Percentiles rank a stretch among this genome's conserved stretches.
Conservation (phyloP, 2,113 vertebrate genomes). For the Jacana jacana region DNA sequence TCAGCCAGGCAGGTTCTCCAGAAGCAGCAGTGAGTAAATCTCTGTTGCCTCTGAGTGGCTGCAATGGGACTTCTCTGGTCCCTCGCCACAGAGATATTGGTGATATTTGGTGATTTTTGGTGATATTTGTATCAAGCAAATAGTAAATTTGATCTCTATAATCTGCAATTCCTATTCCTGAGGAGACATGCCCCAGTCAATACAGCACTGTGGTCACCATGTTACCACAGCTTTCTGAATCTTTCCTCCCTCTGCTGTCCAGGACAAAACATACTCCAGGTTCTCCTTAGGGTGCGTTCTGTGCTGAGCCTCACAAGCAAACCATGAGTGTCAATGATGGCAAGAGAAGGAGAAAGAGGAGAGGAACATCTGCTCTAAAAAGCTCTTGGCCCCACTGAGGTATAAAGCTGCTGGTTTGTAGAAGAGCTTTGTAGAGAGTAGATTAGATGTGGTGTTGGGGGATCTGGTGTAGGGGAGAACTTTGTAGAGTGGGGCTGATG, state of each 20-base stretch:
- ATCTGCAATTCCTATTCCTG: not conserved
- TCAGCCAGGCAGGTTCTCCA: not conserved
- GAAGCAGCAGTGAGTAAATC: not conserved
- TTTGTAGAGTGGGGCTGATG: too few relatives aligned
- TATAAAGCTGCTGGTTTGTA: not conserved
- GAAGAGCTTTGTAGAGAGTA: too few relatives aligned
- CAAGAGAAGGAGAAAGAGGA: too few relatives aligned
- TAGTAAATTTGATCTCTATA: too few relatives aligned
- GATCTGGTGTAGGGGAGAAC: too few relatives aligned
- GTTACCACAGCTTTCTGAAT: not conserved
- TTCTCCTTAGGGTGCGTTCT: not conserved
- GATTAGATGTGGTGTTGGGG: too few relatives aligned
- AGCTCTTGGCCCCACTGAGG: not conserved
- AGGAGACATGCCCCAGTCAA: not conserved
- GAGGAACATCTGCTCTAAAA: not conserved
- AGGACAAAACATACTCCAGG: not conserved
- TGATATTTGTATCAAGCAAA: too few relatives aligned
- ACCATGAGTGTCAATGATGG: accelerated
- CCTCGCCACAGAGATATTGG: too few relatives aligned
- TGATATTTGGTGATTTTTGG: too few relatives aligned
- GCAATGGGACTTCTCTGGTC: not conserved
- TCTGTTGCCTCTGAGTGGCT: accelerated
- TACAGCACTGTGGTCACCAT: not conserved
- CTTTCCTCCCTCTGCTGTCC: not conserved
- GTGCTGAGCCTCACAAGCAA: not conserved